phyloP scores from a whole-genome alignment of 2,888 invertebrate genomes.

The Dermolepida albohirtum region DNA sequence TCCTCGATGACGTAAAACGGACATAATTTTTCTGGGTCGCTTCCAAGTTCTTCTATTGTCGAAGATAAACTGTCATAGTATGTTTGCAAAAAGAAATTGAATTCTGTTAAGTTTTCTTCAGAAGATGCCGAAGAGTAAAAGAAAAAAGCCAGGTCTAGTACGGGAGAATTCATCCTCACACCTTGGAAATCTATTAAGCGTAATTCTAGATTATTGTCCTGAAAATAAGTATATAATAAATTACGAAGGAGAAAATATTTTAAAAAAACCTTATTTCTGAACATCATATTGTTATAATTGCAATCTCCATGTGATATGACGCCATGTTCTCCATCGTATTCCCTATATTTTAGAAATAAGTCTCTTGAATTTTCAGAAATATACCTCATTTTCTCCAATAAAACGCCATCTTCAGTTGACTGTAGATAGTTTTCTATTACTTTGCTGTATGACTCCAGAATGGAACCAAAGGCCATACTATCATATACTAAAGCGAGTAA shows the following conservation, averaged over 20 bases:
- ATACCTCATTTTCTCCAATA: background rate
- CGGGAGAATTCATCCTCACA: conserved; percentile 48
- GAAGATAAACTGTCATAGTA: conserved; percentile 55
- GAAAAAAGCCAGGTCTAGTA: conserved; percentile 56
- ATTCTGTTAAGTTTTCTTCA: conserved; percentile 51
- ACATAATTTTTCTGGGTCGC: conserved; percentile 54
- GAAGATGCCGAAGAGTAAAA: conserved; percentile 53
- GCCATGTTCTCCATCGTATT: conserved; percentile 10
- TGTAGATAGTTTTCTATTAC: conserved; percentile 7
- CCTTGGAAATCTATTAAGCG: conserved; percentile 46
- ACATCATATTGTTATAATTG: conserved; percentile 46
- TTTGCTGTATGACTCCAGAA: background rate
- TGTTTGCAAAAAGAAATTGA: conserved; percentile 52
- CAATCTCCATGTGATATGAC: conserved; percentile 44
- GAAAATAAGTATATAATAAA: background rate
- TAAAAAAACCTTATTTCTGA: conserved; percentile 38
- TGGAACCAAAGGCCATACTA: background rate
- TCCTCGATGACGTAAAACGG: conserved; percentile 51
- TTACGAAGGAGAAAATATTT: background rate
- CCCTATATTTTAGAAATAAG: background rate
- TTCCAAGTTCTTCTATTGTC: conserved; percentile 51
- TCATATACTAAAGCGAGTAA: background rate
- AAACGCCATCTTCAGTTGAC: background rate
- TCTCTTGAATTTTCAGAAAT: conserved; percentile 4
- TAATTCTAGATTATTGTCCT: conserved; percentile 7